These are phyloP conservation scores for Melinaea menophilus DNA, from an alignment of 2,888 invertebrate genomes.

Conservation along the genomic window DNA sequence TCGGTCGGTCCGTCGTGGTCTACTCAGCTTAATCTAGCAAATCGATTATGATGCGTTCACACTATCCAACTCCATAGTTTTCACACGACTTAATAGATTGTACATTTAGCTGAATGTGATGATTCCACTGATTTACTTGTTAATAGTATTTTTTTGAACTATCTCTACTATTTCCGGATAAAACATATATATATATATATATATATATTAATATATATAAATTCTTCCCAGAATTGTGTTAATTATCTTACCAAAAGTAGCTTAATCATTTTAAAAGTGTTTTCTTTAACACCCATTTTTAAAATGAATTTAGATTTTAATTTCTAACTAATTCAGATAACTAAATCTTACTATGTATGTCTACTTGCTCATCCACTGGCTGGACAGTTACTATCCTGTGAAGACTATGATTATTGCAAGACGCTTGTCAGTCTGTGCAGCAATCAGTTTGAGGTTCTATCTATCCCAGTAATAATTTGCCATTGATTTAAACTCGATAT, in stretches of 20 bases:
- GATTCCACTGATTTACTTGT: too few relatives aligned
- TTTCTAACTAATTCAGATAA: not conserved
- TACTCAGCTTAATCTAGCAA: conserved; percentile 29
- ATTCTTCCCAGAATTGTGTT: too few relatives aligned
- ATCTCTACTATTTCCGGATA: too few relatives aligned
- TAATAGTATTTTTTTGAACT: too few relatives aligned
- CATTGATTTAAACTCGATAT: conserved; percentile 9
- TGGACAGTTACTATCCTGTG: not conserved
- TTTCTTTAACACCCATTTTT: too few relatives aligned
- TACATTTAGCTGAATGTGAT: not conserved
- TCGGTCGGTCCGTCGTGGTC: conserved; percentile 19
- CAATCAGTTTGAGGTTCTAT: conserved; percentile 21
- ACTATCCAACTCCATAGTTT: conserved; percentile 1
- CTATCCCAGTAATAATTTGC: conserved; percentile 24
- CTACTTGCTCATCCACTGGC: not conserved
- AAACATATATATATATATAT: too few relatives aligned
- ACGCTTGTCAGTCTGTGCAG: conserved; percentile 14
- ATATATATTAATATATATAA: too few relatives aligned
- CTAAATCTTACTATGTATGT: not conserved
- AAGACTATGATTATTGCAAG: conserved; percentile 26
- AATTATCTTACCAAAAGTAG: too few relatives aligned
- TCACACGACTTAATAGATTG: conserved; percentile 6
- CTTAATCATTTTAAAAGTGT: too few relatives aligned
- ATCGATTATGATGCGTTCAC: conserved; percentile 28
- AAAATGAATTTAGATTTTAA: too few relatives aligned